A percentile compares a stretch with the other conserved stretches of the same genome.
Conservation (phyloP, 1,140 invertebrate genomes). For the Bombus soroeensis region DNA sequence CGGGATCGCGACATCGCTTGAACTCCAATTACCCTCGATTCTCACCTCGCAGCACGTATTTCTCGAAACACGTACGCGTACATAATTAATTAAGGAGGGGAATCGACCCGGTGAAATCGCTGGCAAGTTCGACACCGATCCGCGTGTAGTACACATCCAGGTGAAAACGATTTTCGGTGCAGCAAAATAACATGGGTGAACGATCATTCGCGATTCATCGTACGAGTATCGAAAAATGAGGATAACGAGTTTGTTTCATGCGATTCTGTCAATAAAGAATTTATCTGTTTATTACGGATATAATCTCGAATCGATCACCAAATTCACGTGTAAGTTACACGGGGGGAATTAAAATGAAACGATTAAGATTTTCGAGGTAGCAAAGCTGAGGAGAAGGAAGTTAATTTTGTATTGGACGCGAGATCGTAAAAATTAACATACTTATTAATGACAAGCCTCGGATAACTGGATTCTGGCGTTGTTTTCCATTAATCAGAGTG, state of each 20-base stretch:
- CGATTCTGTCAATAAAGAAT: background rate
- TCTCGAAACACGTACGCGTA: slow-evolving; percentile 30
- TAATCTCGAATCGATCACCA: background rate
- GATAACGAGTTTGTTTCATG: slow-evolving; percentile 11
- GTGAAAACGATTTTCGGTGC: background rate
- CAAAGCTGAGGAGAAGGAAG: background rate
- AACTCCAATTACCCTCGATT: slow-evolving; percentile 56
- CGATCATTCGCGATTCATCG: background rate
- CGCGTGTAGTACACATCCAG: slow-evolving; percentile 8
- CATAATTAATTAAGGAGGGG: slow-evolving; percentile 48
- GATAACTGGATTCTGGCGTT: background rate
- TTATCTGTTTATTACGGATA: background rate
- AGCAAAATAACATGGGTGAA: background rate
- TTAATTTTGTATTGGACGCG: background rate
- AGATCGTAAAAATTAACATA: background rate
- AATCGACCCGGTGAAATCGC: slow-evolving; percentile 32
- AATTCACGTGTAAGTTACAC: background rate
- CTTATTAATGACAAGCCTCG: background rate
- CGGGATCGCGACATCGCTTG: background rate
- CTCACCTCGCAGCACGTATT: slow-evolving; percentile 13
- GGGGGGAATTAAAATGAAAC: background rate
- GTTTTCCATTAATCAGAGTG: slow-evolving; percentile 7
- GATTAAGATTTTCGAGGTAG: no score
- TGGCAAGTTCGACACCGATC: slow-evolving; percentile 21
- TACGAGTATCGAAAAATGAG: background rate